Evolutionary conservation across 2,888 invertebrate genomes (phyloP).

Genomic region (Rugalucina vietnamica): DNA sequence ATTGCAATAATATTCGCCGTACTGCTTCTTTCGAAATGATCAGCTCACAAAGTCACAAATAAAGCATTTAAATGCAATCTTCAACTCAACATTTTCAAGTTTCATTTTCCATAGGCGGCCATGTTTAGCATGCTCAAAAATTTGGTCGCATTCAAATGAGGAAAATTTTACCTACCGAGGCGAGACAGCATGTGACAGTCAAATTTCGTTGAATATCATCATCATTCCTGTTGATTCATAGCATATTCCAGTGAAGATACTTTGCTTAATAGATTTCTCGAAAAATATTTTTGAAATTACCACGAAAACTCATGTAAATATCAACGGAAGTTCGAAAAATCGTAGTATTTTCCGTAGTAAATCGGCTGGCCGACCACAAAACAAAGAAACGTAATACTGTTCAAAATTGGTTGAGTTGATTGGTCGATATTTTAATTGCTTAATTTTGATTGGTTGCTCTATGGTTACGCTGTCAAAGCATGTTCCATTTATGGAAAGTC

Average conservation of each 20-base stretch:
- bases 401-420: slow-evolving; percentile 71
- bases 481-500: slow-evolving; percentile 69
- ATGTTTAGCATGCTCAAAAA: neutral
- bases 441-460: slow-evolving; percentile 64
- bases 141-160: neutral
- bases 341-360: slow-evolving; percentile 73
- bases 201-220: neutral
- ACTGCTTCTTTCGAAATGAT: no score
- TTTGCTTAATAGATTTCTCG: neutral
- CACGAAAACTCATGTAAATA: slow-evolving; percentile 12
- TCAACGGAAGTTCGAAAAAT: slow-evolving; percentile 54
- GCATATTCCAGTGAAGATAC: neutral
- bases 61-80: no score
- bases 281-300: slow-evolving; percentile 51
- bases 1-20: no score
- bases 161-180: neutral
- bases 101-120: no score
- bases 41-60: no score
- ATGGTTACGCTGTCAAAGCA: slow-evolving; percentile 67
- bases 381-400: slow-evolving; percentile 74
- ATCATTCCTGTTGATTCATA: neutral
- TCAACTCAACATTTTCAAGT: no score
- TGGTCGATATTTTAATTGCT: slow-evolving; percentile 67
- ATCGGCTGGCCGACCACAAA: slow-evolving; percentile 69
- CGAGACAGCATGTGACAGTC: neutral